A percentile compares a stretch with the other conserved stretches of the same genome.
These are phyloP conservation scores for Chionis minor DNA, from an alignment of 2,113 vertebrate species.

Conservation along the genomic window DNA sequence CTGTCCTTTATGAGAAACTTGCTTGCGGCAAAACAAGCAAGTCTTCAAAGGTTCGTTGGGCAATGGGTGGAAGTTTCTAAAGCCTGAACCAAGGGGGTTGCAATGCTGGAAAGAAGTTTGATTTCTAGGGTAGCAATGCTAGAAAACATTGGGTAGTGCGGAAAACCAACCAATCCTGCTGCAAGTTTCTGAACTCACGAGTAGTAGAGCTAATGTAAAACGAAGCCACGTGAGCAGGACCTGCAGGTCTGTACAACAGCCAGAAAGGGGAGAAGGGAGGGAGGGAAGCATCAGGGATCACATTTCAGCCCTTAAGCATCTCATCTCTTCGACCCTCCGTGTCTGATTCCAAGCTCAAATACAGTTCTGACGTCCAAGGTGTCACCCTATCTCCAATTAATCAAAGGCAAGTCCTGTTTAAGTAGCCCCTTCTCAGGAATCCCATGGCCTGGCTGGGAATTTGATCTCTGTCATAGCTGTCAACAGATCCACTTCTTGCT, in stretches of 20 bases:
- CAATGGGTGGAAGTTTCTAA: background rate
- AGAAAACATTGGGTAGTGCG: background rate
- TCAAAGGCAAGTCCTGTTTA: slow-evolving; percentile 44
- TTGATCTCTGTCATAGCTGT: slow-evolving; percentile 54
- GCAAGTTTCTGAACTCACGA: background rate
- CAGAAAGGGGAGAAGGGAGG: background rate
- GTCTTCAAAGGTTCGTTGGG: background rate
- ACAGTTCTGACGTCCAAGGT: slow-evolving; percentile 54
- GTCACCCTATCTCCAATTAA: slow-evolving; percentile 51
- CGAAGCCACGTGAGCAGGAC: background rate
- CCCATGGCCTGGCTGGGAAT: slow-evolving; percentile 47
- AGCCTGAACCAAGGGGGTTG: background rate
- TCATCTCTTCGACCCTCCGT: slow-evolving; percentile 20
- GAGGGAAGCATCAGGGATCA: background rate
- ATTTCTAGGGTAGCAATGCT: background rate
- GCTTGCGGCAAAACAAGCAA: background rate
- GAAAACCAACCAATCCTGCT: background rate
- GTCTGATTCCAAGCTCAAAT: slow-evolving; percentile 8
- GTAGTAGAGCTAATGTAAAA: background rate
- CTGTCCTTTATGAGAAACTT: background rate
- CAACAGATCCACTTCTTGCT: slow-evolving; percentile 42
- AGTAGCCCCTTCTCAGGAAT: slow-evolving; percentile 43
- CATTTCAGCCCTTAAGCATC: slow-evolving; percentile 32
- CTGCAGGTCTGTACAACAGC: background rate
- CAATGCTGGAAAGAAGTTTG: background rate